phyloP scores from a whole-genome alignment of 1,140 invertebrate species.

The Reticulitermes speratus region DNA sequence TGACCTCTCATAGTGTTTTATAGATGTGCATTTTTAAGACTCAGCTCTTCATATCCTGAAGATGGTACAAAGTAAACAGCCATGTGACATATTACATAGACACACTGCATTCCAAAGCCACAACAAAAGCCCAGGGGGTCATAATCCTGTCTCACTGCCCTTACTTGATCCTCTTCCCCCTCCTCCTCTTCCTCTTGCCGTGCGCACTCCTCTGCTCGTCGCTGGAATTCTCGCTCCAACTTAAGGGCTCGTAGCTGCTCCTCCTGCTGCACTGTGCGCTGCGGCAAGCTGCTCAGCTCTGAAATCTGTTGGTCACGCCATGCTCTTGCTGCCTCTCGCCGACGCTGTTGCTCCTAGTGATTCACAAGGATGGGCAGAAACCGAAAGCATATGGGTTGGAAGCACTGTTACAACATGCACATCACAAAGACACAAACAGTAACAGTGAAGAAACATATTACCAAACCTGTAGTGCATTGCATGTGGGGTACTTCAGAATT shows the following conservation, averaged over 20 bases:
- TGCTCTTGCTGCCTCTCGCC: conserved; percentile 66
- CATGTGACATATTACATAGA: too few relatives aligned
- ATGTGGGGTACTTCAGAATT: too few relatives aligned
- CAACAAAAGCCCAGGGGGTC: too few relatives aligned
- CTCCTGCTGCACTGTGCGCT: conserved; percentile 75
- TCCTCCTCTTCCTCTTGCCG: conserved; percentile 76
- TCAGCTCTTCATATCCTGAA: too few relatives aligned
- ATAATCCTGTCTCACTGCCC: background rate
- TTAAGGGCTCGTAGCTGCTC: conserved; percentile 81
- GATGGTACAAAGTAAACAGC: too few relatives aligned
- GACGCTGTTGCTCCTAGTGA: conserved; percentile 61
- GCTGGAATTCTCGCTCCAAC: conserved; percentile 84
- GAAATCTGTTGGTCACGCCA: conserved; percentile 83
- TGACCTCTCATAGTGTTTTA: too few relatives aligned
- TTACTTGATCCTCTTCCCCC: conserved; percentile 48
- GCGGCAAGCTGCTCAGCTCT: conserved; percentile 65
- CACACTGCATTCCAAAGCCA: too few relatives aligned
- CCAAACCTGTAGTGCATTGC: too few relatives aligned
- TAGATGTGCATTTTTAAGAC: too few relatives aligned
- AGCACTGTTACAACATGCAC: too few relatives aligned
- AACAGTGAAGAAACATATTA: too few relatives aligned
- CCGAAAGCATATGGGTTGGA: background rate
- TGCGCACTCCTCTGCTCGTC: conserved; percentile 75
- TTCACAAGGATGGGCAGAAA: background rate
- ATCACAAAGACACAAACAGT: too few relatives aligned